A percentile compares a stretch with the other conserved stretches of the same genome.
phyloP scores from a whole-genome alignment of 2,888 invertebrate genomes.

The Seladonia tumulorum region DNA sequence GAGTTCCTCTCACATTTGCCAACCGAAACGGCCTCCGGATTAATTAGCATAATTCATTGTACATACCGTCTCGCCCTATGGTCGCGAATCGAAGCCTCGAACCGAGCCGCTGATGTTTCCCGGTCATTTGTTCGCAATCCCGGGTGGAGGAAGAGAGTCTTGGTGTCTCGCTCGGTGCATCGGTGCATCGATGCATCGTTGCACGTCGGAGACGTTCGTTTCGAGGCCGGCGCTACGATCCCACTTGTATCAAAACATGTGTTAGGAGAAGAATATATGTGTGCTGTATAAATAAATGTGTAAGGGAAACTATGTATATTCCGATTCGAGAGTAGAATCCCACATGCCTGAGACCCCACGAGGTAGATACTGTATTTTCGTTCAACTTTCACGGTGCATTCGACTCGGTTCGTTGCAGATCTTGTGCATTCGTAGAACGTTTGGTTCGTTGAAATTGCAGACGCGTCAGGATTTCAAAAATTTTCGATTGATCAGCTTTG shows the following conservation, averaged over 20 bases:
- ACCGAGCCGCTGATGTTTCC: background rate
- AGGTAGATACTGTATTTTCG: background rate
- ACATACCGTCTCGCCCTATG: background rate
- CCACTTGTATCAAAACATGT: slow-evolving; percentile 38
- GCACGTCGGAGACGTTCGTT: slow-evolving; percentile 5
- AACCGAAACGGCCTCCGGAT: slow-evolving; percentile 1
- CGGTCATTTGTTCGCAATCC: background rate
- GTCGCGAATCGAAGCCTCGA: background rate
- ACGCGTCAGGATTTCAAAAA: background rate
- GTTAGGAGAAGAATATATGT: slow-evolving; percentile 54
- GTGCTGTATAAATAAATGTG: slow-evolving; percentile 67
- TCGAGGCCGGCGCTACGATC: slow-evolving; percentile 47
- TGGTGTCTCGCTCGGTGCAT: background rate
- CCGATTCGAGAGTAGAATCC: slow-evolving; percentile 47
- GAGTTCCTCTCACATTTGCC: slow-evolving; percentile 27
- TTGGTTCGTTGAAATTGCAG: background rate
- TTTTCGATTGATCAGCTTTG: background rate
- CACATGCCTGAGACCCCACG: slow-evolving; percentile 6
- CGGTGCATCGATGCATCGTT: background rate
- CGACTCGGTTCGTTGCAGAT: background rate
- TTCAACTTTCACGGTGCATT: background rate
- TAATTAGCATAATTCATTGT: background rate
- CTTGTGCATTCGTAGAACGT: background rate
- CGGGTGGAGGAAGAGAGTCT: background rate
- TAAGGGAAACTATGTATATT: slow-evolving; percentile 60